phyloP scores from a whole-genome alignment of 2,113 vertebrate species.

The Tupaia chinensis region DNA sequence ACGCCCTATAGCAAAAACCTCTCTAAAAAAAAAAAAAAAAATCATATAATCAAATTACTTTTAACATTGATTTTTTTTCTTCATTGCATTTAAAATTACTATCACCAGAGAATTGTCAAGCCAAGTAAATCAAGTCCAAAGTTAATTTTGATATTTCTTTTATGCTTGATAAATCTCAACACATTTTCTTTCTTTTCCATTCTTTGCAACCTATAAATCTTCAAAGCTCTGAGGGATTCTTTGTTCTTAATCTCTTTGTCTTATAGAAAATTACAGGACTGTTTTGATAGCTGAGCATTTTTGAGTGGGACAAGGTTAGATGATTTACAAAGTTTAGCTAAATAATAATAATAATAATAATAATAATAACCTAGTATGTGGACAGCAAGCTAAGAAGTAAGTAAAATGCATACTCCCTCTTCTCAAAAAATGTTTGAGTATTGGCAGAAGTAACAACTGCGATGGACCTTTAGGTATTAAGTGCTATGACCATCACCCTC shows the following conservation, averaged over 20 bases:
- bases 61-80: neutral
- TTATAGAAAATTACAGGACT: neutral
- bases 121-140: neutral
- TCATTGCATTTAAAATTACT: neutral
- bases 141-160: constrained; percentile 36
- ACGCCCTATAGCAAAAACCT: too few species aligned
- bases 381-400: neutral
- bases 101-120: neutral
- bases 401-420: neutral
- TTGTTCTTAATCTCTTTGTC: neutral
- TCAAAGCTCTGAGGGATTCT: neutral
- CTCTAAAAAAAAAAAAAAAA: too few species aligned
- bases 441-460: constrained; percentile 1
- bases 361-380: neutral
- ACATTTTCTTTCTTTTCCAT: neutral
- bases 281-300: neutral
- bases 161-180: neutral
- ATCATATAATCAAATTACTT: too few species aligned
- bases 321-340: constrained; percentile 10
- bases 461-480: neutral
- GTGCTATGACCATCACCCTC: neutral
- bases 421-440: neutral
- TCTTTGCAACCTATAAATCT: constrained; percentile 3
- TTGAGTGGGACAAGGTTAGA: neutral
- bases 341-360: constrained; percentile 27